Base-by-base conservation (phyloP, 2,113 vertebrate genomes). In the Leucopsar rothschildi region DNA sequence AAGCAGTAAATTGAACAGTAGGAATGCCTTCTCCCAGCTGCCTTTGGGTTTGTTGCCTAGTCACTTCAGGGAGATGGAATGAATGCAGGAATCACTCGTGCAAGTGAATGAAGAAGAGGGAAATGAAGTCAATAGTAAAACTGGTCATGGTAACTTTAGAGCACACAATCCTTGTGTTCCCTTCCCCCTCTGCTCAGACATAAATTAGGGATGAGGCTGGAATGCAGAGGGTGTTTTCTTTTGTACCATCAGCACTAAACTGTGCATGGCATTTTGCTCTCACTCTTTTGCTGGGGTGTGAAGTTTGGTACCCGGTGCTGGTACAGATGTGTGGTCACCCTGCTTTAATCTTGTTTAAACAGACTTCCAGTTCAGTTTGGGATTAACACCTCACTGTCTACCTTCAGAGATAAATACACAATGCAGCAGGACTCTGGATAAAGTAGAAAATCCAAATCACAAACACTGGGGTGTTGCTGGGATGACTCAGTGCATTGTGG, bases 31-130 rank as follows among this genome's bases (percentile, higher is more conserved):
- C 11, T 68, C 47, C 86, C 66, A 45, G 72, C 76, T 83, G 92
- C 90, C 87, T 92, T 85, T 89, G 92, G 68, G 10, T 70, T 75
- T 92, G 92, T 93, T 94, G 86, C 91, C 96, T 95, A 7, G 93
- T 82, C 92, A 75, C 95, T 86, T 77, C 50, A 11, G 56, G 25
- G 95, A 75, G 73, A 29, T 0, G 3, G 56, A 71, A 82, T 95
- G 95, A 95, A 96, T 96, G 96, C 49, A 18, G 75, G 92, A 82
- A 49, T 85, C 25, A 1, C 80, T 95, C 31, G 18, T 79, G 82
- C 90, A 40, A 95, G 82, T 76, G 86, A 94, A 70, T 73, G 80
- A 31, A 88, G 93, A 64, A 27, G 82, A 82, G 90, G 81, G 77
- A 91, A 94, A 52, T 72, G 55, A 68, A 92, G 81, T 75, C 94